phyloP scores from a whole-genome alignment of 1,140 invertebrate species.

The Myzus persicae region DNA sequence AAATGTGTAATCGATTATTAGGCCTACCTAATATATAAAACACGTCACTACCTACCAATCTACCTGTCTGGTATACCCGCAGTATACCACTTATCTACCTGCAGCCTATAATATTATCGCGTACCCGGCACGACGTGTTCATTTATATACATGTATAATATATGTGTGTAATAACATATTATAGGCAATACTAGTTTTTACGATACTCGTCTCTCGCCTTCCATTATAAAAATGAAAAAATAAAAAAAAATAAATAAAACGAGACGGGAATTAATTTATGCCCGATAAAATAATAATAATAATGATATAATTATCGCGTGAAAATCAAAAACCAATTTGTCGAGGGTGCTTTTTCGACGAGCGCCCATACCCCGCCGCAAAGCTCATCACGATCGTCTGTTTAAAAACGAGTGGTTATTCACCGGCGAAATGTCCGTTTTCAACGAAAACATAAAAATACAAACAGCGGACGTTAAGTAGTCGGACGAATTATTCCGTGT shows the following conservation, averaged over 20 bases:
- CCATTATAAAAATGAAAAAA: background rate
- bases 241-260: background rate
- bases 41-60: background rate
- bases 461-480: background rate
- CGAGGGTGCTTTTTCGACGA: background rate
- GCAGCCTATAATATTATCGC: background rate
- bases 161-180: background rate
- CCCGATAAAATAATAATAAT: conserved; percentile 20
- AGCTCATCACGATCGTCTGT: background rate
- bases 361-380: background rate
- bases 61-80: background rate
- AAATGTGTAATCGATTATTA: background rate
- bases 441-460: background rate
- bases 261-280: background rate
- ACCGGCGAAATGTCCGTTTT: background rate
- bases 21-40: background rate
- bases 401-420: too few species aligned
- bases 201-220: background rate
- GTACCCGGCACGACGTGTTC: background rate
- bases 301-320: background rate
- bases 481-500: background rate
- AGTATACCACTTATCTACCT: background rate
- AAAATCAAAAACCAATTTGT: conserved; percentile 30
- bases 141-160: background rate
- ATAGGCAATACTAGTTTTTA: background rate